A percentile compares a stretch with the other conserved stretches of the same genome.
Conservation (phyloP, 2,888 invertebrate genomes). For the Laothoe populi region DNA sequence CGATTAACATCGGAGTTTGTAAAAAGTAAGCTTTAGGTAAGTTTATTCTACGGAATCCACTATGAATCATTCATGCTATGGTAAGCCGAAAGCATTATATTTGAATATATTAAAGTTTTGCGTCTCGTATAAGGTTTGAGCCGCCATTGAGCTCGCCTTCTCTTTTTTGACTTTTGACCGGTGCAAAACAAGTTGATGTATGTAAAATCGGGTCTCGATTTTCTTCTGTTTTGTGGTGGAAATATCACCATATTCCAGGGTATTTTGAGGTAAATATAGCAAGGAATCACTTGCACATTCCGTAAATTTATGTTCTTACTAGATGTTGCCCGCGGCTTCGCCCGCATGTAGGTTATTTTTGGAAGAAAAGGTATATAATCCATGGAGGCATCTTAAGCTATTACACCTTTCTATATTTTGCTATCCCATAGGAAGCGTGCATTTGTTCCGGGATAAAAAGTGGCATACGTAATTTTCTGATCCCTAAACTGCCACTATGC, state of each 20-base stretch:
- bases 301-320: neutral
- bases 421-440: too few species aligned
- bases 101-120: slow-evolving; percentile 21
- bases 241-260: neutral
- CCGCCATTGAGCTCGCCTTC: neutral
- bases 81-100: slow-evolving; percentile 18
- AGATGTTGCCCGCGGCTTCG: too few species aligned
- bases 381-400: too few species aligned
- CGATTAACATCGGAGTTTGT: slow-evolving; percentile 12
- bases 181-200: slow-evolving; percentile 4
- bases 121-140: slow-evolving; percentile 13
- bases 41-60: slow-evolving; percentile 14
- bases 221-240: neutral
- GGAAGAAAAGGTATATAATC: too few species aligned
- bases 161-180: slow-evolving; percentile 11
- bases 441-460: too few species aligned
- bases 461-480: too few species aligned
- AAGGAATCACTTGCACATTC: too few species aligned
- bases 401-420: too few species aligned
- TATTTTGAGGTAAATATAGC: neutral
- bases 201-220: slow-evolving; percentile 6
- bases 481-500: too few species aligned
- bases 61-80: slow-evolving; percentile 13
- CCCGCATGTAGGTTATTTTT: too few species aligned
- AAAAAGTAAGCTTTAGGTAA: slow-evolving; percentile 7